Conservation (phyloP, 2,888 invertebrate genomes). For the Aproaerema taeniolella region DNA sequence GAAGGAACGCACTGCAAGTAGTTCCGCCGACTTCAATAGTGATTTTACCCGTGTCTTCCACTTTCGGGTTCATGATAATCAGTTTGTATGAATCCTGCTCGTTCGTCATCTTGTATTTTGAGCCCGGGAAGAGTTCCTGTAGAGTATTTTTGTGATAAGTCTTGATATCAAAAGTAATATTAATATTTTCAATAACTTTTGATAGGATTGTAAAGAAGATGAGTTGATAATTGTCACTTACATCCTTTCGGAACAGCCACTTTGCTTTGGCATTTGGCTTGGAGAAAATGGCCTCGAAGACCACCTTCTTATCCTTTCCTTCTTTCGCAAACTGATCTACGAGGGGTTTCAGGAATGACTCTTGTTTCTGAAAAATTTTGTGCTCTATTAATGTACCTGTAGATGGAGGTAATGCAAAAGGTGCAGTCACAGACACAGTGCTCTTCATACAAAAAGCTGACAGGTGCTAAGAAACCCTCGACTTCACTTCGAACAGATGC, state of each 20-base stretch:
- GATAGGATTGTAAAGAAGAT: too few species aligned
- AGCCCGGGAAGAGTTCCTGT: conserved; percentile 96
- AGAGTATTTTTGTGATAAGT: neutral
- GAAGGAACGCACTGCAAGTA: conserved; percentile 92
- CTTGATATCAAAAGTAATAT: neutral
- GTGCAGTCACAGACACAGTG: conserved; percentile 66
- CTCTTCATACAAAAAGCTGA: conserved; percentile 63
- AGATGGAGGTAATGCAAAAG: conserved; percentile 11
- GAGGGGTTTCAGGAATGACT: conserved; percentile 94
- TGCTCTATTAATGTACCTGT: conserved; percentile 41
- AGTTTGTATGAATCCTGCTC: conserved; percentile 95
- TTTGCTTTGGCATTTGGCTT: conserved; percentile 97
- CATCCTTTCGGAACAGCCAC: conserved; percentile 95
- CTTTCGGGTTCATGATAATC: conserved; percentile 92
- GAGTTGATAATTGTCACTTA: conserved; percentile 80
- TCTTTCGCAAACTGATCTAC: conserved; percentile 96
- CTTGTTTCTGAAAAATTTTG: conserved; percentile 86
- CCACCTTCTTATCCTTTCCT: conserved; percentile 96
- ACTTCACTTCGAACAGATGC: conserved; percentile 51
- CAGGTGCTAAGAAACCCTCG: conserved; percentile 54
- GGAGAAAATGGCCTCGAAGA: conserved; percentile 96
- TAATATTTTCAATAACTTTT: too few species aligned
- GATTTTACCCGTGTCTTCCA: conserved; percentile 98
- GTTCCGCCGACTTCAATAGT: conserved; percentile 96
- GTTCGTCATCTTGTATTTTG: conserved; percentile 96